Conservation (phyloP, 2,888 invertebrate genomes). For the Oscheius myriophilus region DNA sequence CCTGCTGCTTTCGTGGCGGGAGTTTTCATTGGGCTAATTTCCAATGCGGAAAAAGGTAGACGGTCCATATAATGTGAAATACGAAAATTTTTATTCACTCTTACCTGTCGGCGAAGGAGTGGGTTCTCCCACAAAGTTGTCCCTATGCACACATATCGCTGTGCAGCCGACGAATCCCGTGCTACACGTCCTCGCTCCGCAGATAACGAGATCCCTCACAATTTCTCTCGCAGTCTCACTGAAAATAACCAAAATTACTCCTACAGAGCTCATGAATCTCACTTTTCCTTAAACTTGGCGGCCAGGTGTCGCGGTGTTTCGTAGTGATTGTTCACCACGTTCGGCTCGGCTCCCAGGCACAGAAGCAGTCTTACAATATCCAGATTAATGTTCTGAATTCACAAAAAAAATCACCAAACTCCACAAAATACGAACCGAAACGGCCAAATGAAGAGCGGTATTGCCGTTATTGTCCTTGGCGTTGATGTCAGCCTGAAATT, state of each 20-base stretch:
- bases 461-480: slow-evolving; percentile 69
- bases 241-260: slow-evolving; percentile 8
- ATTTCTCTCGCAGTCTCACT: slow-evolving; percentile 42
- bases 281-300: slow-evolving; percentile 62
- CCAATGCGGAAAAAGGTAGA: no score
- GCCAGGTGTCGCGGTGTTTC: slow-evolving; percentile 73
- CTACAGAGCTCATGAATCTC: slow-evolving; percentile 20
- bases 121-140: slow-evolving; percentile 30
- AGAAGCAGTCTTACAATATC: slow-evolving; percentile 72
- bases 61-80: no score
- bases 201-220: slow-evolving; percentile 56
- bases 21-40: no score
- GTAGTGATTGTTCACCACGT: slow-evolving; percentile 69
- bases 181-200: slow-evolving; percentile 59
- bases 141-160: slow-evolving; percentile 62
- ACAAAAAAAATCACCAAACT: background rate
- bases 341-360: slow-evolving; percentile 73
- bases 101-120: background rate
- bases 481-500: slow-evolving; percentile 69
- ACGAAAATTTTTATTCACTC: no score
- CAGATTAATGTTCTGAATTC: slow-evolving; percentile 49
- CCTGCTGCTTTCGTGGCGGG: no score
- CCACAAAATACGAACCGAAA: slow-evolving; percentile 35
- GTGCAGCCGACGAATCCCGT: slow-evolving; percentile 62
- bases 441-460: slow-evolving; percentile 72